Conservation (phyloP, 2,888 invertebrate species). For the Tipula unca region DNA sequence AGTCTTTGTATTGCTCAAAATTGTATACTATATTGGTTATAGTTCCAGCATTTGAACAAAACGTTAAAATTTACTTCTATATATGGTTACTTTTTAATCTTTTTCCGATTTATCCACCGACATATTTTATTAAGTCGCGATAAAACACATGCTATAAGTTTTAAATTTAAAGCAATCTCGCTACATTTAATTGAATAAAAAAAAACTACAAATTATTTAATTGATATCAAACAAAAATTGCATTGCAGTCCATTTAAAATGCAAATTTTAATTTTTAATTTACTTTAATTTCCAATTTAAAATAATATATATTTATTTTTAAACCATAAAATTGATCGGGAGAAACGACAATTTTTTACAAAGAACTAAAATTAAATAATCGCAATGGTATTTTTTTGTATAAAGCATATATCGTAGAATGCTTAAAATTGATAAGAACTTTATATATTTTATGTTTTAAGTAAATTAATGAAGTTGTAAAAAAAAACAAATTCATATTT, state of each 20-base stretch:
- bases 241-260: not conserved
- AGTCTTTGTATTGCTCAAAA: too few species aligned
- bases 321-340: not conserved
- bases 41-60: too few species aligned
- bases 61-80: too few species aligned
- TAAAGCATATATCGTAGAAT: not conserved
- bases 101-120: too few species aligned
- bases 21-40: too few species aligned
- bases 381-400: not conserved
- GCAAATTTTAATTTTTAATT: not conserved
- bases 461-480: not conserved
- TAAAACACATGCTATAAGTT: too few species aligned
- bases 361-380: not conserved
- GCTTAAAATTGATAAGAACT: not conserved
- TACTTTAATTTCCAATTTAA: not conserved
- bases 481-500: not conserved
- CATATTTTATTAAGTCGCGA: too few species aligned
- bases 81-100: too few species aligned
- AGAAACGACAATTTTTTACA: not conserved
- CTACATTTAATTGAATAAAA: too few species aligned
- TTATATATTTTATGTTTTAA: not conserved
- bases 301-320: not conserved
- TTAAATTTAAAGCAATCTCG: too few species aligned
- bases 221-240: not conserved
- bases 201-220: not conserved